phyloP scores from a whole-genome alignment of 2,113 vertebrate genomes.

The Tachysurus vachellii region DNA sequence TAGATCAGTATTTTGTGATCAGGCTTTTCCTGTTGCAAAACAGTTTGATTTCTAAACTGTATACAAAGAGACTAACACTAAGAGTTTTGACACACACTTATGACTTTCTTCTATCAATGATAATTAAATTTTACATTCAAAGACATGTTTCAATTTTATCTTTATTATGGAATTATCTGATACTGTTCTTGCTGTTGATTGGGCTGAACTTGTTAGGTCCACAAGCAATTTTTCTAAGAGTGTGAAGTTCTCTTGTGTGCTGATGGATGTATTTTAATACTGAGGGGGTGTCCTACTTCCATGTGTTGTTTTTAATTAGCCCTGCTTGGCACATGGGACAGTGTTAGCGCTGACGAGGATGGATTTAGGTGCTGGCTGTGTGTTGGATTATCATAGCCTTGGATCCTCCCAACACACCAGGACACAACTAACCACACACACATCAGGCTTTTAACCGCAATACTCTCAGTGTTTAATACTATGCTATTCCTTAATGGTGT shows the following conservation, averaged over 20 bases:
- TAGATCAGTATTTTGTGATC: conserved; percentile 35
- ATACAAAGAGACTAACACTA: background rate
- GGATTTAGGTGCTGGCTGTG: conserved; percentile 65
- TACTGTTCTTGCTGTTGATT: conserved; percentile 4
- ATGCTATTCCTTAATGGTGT: background rate
- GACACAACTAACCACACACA: background rate
- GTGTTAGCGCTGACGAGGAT: conserved; percentile 74
- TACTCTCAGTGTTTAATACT: background rate
- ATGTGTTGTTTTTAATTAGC: conserved; percentile 84
- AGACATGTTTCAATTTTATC: background rate
- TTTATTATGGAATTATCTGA: background rate
- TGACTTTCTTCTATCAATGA: background rate
- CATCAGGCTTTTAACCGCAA: background rate
- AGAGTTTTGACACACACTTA: background rate
- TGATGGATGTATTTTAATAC: conserved; percentile 73
- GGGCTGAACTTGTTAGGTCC: conserved; percentile 22
- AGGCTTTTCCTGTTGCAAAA: conserved; percentile 9
- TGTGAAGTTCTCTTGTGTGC: conserved; percentile 70
- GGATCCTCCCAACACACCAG: conserved; percentile 29
- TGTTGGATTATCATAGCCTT: conserved; percentile 49
- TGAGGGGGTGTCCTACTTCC: conserved; percentile 73
- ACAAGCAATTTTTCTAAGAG: conserved; percentile 58
- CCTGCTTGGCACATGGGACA: conserved; percentile 64
- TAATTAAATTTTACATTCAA: background rate
- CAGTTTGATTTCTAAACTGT: background rate